Evolutionary conservation across 2,797 vertebrate genomes (phyloP).

Genomic region (Ptychobarbus kaznakovi): DNA sequence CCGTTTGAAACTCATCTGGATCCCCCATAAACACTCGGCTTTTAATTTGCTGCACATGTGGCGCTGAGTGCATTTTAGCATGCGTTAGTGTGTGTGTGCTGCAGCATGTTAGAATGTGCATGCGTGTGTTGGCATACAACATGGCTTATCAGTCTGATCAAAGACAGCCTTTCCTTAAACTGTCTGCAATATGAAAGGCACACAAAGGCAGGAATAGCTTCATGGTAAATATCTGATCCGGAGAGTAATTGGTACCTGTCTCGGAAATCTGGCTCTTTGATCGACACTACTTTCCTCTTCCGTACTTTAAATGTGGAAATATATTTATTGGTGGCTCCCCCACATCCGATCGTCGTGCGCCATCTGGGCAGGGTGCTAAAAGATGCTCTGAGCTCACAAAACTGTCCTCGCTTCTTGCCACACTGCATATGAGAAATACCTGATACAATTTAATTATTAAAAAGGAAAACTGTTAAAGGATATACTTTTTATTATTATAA

Average conservation of each 20-base stretch:
- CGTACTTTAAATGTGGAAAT: constrained; percentile 70
- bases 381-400: constrained; percentile 21
- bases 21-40: constrained; percentile 64
- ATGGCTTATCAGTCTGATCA: constrained; percentile 64
- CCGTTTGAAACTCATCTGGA: constrained; percentile 66
- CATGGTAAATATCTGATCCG: constrained; percentile 67
- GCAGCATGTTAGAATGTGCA: constrained; percentile 42
- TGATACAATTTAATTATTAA: background rate
- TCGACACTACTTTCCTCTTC: constrained; percentile 63
- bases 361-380: constrained; percentile 62
- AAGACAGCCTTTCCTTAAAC: constrained; percentile 58
- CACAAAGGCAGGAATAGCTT: constrained; percentile 45
- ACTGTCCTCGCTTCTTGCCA: constrained; percentile 1
- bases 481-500: background rate
- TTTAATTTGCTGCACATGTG: constrained; percentile 66
- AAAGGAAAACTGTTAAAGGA: background rate
- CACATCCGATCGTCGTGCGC: constrained; percentile 63
- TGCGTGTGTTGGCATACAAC: constrained; percentile 59
- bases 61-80: constrained; percentile 48
- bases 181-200: constrained; percentile 58
- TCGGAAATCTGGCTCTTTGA: constrained; percentile 60
- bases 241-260: constrained; percentile 69
- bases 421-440: constrained; percentile 14
- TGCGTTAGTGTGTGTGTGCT: constrained; percentile 30
- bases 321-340: constrained; percentile 67